phyloP scores from a whole-genome alignment of 2,888 invertebrate genomes.

The Stenoptilia bipunctidactyla region DNA sequence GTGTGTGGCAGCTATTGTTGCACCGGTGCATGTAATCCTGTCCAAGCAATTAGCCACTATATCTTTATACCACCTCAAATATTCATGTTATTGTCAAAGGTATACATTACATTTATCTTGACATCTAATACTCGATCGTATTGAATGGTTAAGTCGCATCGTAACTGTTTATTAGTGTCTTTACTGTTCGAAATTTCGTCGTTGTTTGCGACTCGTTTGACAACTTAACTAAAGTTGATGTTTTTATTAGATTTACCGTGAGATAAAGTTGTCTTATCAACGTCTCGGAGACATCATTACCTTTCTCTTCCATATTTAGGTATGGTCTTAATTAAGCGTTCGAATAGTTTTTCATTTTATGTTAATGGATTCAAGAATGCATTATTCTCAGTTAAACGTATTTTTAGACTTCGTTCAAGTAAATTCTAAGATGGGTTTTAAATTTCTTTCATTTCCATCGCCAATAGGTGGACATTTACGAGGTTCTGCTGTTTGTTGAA shows the following conservation, averaged over 20 bases:
- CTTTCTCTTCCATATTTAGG: neutral
- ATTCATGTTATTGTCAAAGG: conserved; percentile 19
- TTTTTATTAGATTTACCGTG: neutral
- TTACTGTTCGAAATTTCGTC: conserved; percentile 10
- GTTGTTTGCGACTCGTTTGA: neutral
- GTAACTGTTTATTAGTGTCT: conserved; percentile 15
- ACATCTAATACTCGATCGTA: conserved; percentile 18
- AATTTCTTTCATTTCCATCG: no score
- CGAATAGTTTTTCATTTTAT: no score
- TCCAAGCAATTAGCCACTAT: conserved; percentile 37
- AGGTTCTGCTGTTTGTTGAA: no score
- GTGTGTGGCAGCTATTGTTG: conserved; percentile 50
- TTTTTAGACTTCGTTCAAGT: no score
- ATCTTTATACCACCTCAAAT: conserved; percentile 32
- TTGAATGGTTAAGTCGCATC: conserved; percentile 10
- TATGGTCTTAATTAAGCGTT: neutral
- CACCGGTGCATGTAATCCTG: conserved; percentile 21
- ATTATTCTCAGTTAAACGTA: no score
- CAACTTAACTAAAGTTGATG: neutral
- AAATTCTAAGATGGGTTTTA: no score
- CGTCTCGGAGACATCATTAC: neutral
- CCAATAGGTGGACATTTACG: no score
- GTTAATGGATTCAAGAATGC: no score
- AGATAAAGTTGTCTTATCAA: neutral
- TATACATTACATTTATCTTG: conserved; percentile 21